Percentiles rank a stretch among this genome's conserved stretches.
phyloP scores from a whole-genome alignment of 2,888 invertebrate species.

The Sacculina carcini region DNA sequence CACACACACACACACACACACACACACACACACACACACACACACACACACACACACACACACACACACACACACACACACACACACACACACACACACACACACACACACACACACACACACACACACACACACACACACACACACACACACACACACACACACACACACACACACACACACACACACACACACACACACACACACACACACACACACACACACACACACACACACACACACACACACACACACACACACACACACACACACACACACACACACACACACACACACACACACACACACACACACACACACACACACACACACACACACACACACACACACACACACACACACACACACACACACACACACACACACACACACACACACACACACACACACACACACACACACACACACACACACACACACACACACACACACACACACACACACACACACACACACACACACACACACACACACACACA shows the following conservation, averaged over 20 bases:
- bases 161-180: background rate
- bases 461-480: constrained; percentile 4
- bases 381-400: constrained; percentile 4
- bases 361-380: background rate
- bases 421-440: constrained; percentile 5
- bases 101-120: background rate
- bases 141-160: background rate
- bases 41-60: no score
- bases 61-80: no score
- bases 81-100: no score
- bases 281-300: background rate
- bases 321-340: background rate
- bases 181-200: background rate
- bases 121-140: background rate
- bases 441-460: constrained; percentile 4
- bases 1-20: no score
- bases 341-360: background rate
- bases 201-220: background rate
- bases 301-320: background rate
- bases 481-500: constrained; percentile 1
- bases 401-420: constrained; percentile 4
- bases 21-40: no score
- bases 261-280: background rate
- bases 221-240: background rate
- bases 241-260: background rate